A percentile compares a stretch with the other conserved stretches of the same genome.
Conservation (phyloP, 1,140 invertebrate species). For the Drosophila nannoptera region DNA sequence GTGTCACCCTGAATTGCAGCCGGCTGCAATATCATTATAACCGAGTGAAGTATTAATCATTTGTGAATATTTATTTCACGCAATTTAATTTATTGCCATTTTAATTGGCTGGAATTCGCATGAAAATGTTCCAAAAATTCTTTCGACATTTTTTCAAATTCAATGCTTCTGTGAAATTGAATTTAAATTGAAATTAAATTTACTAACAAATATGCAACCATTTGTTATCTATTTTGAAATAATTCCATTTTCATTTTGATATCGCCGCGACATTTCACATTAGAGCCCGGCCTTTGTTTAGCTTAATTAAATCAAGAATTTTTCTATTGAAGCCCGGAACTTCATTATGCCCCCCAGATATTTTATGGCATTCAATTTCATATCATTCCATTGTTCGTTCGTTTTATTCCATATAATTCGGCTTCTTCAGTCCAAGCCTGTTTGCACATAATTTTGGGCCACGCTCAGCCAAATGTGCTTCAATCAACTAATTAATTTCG, state of each 20-base stretch:
- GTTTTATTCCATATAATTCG: too few relatives aligned
- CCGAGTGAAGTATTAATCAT: not conserved
- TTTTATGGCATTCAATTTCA: too few relatives aligned
- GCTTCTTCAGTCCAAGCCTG: not conserved
- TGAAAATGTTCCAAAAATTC: not conserved
- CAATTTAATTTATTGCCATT: conserved; percentile 16
- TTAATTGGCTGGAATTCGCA: not conserved
- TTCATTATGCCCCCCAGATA: too few relatives aligned
- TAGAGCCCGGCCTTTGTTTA: too few relatives aligned
- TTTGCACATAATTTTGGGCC: not conserved
- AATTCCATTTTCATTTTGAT: too few relatives aligned
- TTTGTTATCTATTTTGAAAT: too few relatives aligned
- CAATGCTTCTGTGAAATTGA: not conserved
- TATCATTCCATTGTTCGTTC: too few relatives aligned
- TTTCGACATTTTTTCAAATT: not conserved
- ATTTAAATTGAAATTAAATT: too few relatives aligned
- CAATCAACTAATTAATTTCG: not conserved
- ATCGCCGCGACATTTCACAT: too few relatives aligned
- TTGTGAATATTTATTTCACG: not conserved
- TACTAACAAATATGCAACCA: too few relatives aligned
- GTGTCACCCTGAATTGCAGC: conserved; percentile 13
- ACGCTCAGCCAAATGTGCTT: not conserved
- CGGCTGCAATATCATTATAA: not conserved
- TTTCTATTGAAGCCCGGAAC: too few relatives aligned
- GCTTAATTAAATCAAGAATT: too few relatives aligned